phyloP scores from a whole-genome alignment of 30 jellyfish, hydroid and myxozoan genomes.

The Hydra vulgaris region DNA sequence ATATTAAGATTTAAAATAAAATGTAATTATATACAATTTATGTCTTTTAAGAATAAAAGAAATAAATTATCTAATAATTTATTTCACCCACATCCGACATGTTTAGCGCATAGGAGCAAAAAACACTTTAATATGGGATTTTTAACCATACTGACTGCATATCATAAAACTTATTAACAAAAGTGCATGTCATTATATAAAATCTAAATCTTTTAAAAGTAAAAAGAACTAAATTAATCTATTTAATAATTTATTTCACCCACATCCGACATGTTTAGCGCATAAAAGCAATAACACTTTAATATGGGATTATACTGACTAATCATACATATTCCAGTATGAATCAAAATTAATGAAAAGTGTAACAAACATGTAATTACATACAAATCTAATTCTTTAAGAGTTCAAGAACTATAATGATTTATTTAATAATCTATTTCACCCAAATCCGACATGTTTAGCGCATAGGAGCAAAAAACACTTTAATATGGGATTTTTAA shows the following conservation, averaged over 20 bases:
- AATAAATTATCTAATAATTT: not conserved
- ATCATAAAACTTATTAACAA: not conserved
- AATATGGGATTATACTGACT: not conserved
- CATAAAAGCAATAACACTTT: not conserved
- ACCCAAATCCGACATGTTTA: not conserved
- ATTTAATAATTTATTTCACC: not conserved
- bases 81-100: not conserved
- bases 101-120: not conserved
- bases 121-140: not conserved
- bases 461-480: not conserved
- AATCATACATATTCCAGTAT: too few species aligned
- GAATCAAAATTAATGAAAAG: too few species aligned
- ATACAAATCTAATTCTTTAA: too few species aligned
- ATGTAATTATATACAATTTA: too few species aligned
- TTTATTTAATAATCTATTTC: not conserved
- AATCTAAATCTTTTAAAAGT: not conserved
- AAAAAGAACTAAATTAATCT: not conserved
- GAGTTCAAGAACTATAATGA: too few species aligned
- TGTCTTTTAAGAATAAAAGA: not conserved
- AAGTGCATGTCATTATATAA: not conserved
- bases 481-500: not conserved
- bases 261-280: not conserved
- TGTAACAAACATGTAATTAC: too few species aligned
- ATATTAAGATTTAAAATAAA: too few species aligned
- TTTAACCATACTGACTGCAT: not conserved